phyloP scores from a whole-genome alignment of 2,113 vertebrate species.

The Pangasianodon gigas region DNA sequence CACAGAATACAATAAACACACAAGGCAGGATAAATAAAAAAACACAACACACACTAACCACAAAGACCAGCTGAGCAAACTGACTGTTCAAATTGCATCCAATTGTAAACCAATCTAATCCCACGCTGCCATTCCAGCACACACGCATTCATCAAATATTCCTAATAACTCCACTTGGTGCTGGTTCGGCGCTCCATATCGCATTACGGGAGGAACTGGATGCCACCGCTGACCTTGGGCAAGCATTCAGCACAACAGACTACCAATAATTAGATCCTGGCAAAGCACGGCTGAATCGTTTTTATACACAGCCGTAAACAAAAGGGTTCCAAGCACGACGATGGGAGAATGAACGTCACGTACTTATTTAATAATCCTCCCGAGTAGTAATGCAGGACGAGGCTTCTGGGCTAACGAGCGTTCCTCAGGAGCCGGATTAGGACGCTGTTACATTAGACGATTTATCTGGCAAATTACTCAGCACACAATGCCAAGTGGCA shows the following conservation, averaged over 20 bases:
- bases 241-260: slow-evolving; percentile 32
- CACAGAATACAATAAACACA: slow-evolving; percentile 2
- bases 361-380: slow-evolving; percentile 47
- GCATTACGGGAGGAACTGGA: slow-evolving; percentile 6
- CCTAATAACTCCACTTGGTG: slow-evolving; percentile 24
- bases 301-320: slow-evolving; percentile 21
- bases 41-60: slow-evolving; percentile 20
- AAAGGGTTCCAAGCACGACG: background rate
- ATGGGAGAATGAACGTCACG: background rate
- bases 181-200: background rate
- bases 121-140: slow-evolving; percentile 14
- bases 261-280: slow-evolving; percentile 29
- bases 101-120: slow-evolving; percentile 16
- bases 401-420: slow-evolving; percentile 48
- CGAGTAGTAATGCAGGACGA: slow-evolving; percentile 61
- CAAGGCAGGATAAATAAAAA: background rate
- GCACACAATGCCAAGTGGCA: slow-evolving; percentile 51
- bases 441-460: slow-evolving; percentile 56
- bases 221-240: slow-evolving; percentile 29
- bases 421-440: slow-evolving; percentile 60
- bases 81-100: background rate
- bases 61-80: slow-evolving; percentile 29
- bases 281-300: background rate
- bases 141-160: slow-evolving; percentile 35
- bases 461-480: slow-evolving; percentile 61